phyloP scores from a whole-genome alignment of 2,113 vertebrate species.

The Hiodon tergisus region DNA sequence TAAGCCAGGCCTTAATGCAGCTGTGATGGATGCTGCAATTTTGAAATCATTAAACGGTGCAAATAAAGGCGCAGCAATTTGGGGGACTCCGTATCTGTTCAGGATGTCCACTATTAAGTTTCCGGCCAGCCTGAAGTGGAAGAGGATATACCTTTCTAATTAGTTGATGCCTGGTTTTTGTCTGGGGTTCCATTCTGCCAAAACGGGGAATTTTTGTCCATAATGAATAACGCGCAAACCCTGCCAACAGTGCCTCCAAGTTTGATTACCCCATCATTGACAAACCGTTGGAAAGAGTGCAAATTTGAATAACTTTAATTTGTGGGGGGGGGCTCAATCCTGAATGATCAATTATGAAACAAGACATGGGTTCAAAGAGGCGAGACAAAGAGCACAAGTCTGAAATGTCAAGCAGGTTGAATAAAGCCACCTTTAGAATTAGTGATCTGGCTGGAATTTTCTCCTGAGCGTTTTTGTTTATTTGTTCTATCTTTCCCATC shows the following conservation, averaged over 20 bases:
- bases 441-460: not conserved
- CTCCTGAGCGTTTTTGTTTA: not conserved
- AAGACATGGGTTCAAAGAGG: too few species aligned
- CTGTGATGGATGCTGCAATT: slow-evolving; percentile 42
- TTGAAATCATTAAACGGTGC: slow-evolving; percentile 26
- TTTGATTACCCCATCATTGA: too few species aligned
- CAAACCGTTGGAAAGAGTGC: too few species aligned
- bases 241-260: too few species aligned
- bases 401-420: not conserved
- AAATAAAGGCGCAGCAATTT: slow-evolving; percentile 2
- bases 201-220: too few species aligned
- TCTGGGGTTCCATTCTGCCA: too few species aligned
- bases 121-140: not conserved
- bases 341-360: too few species aligned
- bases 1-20: slow-evolving; percentile 43
- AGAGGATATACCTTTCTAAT: too few species aligned
- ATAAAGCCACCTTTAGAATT: too few species aligned
- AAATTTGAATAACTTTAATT: too few species aligned
- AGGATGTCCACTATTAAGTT: not conserved
- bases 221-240: too few species aligned
- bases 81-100: not conserved
- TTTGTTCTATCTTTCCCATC: not conserved
- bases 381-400: not conserved
- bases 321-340: too few species aligned
- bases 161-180: not conserved